Evolutionary conservation across 1,140 invertebrate species (phyloP), one percentile per base, ranked within the genome.

Genomic region (Nephotettix cincticeps): DNA sequence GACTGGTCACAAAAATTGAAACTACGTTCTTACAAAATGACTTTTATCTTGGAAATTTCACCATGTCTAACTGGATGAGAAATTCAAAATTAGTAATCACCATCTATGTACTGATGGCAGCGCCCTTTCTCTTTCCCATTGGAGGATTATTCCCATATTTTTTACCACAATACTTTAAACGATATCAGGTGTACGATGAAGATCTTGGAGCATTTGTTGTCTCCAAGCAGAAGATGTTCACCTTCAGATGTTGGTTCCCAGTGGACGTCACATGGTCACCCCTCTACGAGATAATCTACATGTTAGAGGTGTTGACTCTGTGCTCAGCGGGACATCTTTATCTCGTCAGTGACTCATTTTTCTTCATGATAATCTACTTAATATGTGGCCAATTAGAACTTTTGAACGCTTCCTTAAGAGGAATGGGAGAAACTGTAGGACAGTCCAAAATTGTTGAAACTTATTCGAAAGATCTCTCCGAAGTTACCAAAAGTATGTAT

Each of bases 361-460:
- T 71, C 28, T 66, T 71, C 23, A 71, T 47, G 27, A 54, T 71
- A 0, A 64, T 71, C 23, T 64, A 66, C 30, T 32, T 66, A 14
- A 45, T 56, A 14, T 71, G 70, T 25, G 70, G 70, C 6, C 61
- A 71, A 21, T 25, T 71, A 11, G 61, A 71, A 32, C 64, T 71
- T 1, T 19, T 64, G 13, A 66, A 71, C 21, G 21, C 13, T 17
- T 63, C 70, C 23, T 25, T 66, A 2, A 54, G 19, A 0, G 17
- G 19, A n/a, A 28, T 71, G 36, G 19, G 32, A 36, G 54, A 58
- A 2, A 61, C 25, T 51, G 47, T 51, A n/a, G 47, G 6, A 51
- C 14, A 4, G 21, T 9, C 6, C 21, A 51, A 4, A 51, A 51
- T 51, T 4, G 47, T 51, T 11, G 6, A 51, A 9, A 9, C 6